Conservation (phyloP, 2,888 invertebrate genomes). For the Drosophila maculinotata region DNA sequence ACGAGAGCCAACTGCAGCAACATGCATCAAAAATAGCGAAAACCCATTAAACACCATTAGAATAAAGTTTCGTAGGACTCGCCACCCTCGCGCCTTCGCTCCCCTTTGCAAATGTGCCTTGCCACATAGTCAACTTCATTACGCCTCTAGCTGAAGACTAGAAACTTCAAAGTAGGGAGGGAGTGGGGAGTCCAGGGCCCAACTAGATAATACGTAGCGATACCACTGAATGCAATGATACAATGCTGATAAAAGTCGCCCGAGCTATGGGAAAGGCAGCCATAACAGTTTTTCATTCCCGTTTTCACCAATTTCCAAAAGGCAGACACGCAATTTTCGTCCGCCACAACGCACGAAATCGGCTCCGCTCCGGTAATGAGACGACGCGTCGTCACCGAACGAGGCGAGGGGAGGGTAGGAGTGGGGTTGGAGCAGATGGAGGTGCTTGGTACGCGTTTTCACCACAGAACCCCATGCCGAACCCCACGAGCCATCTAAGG, state of each 20-base stretch:
- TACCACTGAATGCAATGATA: slow-evolving; percentile 57
- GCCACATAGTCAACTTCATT: slow-evolving; percentile 56
- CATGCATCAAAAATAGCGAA: slow-evolving; percentile 43
- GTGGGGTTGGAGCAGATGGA: slow-evolving; percentile 3
- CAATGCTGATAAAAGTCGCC: slow-evolving; percentile 20
- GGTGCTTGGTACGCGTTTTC: slow-evolving; percentile 77
- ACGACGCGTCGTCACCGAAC: slow-evolving; percentile 9
- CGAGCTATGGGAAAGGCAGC: slow-evolving; percentile 31
- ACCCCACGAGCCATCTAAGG: slow-evolving; percentile 39
- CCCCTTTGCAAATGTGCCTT: neutral
- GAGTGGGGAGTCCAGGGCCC: slow-evolving; percentile 24
- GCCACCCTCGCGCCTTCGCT: neutral
- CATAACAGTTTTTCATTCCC: slow-evolving; percentile 36
- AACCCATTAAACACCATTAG: slow-evolving; percentile 69
- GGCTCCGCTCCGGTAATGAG: slow-evolving; percentile 54
- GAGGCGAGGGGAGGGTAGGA: neutral
- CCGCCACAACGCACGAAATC: slow-evolving; percentile 41
- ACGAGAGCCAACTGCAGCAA: slow-evolving; percentile 31
- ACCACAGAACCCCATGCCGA: slow-evolving; percentile 44
- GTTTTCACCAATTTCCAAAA: slow-evolving; percentile 55
- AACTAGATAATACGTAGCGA: slow-evolving; percentile 40
- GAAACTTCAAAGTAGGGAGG: slow-evolving; percentile 11
- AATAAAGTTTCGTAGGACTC: slow-evolving; percentile 30
- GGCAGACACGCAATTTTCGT: slow-evolving; percentile 69
- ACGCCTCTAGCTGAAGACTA: slow-evolving; percentile 39